Base-by-base conservation (phyloP, 2,113 vertebrate genomes). In the Neotragus moschatus region DNA sequence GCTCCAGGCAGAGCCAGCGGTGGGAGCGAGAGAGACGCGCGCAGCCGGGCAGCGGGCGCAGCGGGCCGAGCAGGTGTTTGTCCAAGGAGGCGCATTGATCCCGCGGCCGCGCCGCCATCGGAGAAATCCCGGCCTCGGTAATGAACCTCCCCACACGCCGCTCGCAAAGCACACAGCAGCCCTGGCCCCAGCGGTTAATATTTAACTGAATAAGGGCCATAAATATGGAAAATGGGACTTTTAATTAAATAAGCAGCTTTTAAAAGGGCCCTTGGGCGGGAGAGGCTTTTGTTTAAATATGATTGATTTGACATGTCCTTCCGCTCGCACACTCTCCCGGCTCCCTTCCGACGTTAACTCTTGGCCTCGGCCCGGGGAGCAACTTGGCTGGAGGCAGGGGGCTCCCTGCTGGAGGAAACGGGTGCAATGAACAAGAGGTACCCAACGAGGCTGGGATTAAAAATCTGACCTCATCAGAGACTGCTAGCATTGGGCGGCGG, bases 171-270 rank as follows among this genome's bases (percentile, higher is more conserved):
- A 98, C 96, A 98, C 98, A 98, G 98, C 98, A 91, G 98, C 98
- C 98, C 98, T 98, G 98, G 98, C 99, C 99, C 99, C 99, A 98
- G 99, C 99, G 99, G 99, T 99, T 99, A 99, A 99, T 99, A 99
- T 99, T 99, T 99, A 99, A 99, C 99, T 99, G 99, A 99, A 99
- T 99, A 98, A 99, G 99, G 99, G 98, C 99, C 99, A 99, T 99
- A 99, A 99, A 99, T 99, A 99, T 99, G 99, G 99, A 99, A 99
- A 99, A 99, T 99, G 99, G 99, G 99, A 99, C 99, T 99, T 99
- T 99, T 99, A 99, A 99, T 99, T 99, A 99, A 99, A 99, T 99
- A 99, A 99, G 99, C 99, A 99, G 99, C 99, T 99, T 99, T 99
- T 99, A 99, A 99, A 99, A 99, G 99, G 99, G 98, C 99, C 99